phyloP scores from a whole-genome alignment of 2,797 vertebrate species.

The Knipowitschia caucasica region DNA sequence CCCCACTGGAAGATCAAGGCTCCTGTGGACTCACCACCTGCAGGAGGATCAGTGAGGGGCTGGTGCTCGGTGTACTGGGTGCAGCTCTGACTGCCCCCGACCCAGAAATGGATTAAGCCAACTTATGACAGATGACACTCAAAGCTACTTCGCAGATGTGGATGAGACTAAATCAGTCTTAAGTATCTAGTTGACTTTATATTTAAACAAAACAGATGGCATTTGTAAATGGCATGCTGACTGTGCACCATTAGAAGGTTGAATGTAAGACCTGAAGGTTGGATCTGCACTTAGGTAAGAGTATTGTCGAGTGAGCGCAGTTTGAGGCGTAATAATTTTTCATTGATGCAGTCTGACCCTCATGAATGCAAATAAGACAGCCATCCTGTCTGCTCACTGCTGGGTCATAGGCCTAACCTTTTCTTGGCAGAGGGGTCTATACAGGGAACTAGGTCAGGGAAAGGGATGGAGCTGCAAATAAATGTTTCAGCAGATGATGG shows the following conservation, averaged over 20 bases:
- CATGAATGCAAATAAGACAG: constrained; percentile 5
- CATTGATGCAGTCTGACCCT: constrained; percentile 11
- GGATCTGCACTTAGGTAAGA: not conserved
- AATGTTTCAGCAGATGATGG: constrained; percentile 22
- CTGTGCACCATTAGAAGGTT: not conserved
- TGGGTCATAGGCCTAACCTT: constrained; percentile 27
- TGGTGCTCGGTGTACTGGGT: too few species aligned
- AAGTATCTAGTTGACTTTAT: too few species aligned
- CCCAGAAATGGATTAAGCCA: too few species aligned
- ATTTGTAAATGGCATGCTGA: not conserved
- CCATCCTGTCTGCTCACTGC: constrained; percentile 13
- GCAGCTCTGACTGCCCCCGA: too few species aligned
- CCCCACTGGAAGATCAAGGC: too few species aligned
- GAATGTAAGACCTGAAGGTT: not conserved
- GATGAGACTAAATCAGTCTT: too few species aligned
- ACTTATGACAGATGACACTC: too few species aligned
- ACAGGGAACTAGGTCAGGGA: constrained; percentile 4
- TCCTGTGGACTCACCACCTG: too few species aligned
- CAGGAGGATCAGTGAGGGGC: too few species aligned
- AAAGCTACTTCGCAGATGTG: too few species aligned
- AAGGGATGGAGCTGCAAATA: constrained; percentile 11
- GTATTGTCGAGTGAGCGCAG: constrained; percentile 32
- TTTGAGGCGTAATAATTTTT: constrained; percentile 30
- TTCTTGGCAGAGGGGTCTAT: constrained; percentile 7
- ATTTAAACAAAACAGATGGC: too few species aligned